These are phyloP conservation scores for Stomatorhinus walkeri DNA, from an alignment of 2,797 vertebrate genomes.

Conservation along the genomic window DNA sequence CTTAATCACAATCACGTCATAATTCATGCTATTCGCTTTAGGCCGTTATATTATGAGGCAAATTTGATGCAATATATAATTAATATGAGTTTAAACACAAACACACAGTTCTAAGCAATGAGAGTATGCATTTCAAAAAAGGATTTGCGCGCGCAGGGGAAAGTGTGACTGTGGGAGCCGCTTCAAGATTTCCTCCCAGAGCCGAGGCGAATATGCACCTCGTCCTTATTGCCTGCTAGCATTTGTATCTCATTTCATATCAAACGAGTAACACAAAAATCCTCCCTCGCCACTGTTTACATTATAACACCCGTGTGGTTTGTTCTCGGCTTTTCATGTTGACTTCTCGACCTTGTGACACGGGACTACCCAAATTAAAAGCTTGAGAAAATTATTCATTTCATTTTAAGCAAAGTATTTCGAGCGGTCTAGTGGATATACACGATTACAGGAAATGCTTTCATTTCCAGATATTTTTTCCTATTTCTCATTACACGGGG, in stretches of 20 bases:
- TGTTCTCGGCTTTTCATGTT: neutral
- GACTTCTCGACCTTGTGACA: neutral
- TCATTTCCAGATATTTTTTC: neutral
- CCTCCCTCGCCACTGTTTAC: neutral
- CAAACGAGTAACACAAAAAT: neutral
- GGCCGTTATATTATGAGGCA: neutral
- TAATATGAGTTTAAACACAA: neutral
- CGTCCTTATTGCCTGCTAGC: constrained; percentile 33
- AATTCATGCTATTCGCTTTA: neutral
- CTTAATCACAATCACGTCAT: neutral
- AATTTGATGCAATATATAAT: neutral
- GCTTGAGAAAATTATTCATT: neutral
- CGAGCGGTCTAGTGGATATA: neutral
- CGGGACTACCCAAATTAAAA: neutral
- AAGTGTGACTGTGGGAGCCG: constrained; percentile 17
- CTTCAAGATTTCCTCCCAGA: neutral
- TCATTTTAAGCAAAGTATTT: neutral
- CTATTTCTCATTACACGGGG: neutral
- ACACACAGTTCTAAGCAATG: neutral
- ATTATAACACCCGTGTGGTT: neutral
- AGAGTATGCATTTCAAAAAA: neutral
- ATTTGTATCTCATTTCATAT: constrained; percentile 22
- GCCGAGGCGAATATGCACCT: constrained; percentile 22
- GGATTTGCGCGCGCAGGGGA: neutral
- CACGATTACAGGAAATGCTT: neutral